Percentiles rank a stretch among this genome's conserved stretches.
Evolutionary conservation across 2,888 invertebrate species (phyloP).

Genomic region (Helobdella robusta): DNA sequence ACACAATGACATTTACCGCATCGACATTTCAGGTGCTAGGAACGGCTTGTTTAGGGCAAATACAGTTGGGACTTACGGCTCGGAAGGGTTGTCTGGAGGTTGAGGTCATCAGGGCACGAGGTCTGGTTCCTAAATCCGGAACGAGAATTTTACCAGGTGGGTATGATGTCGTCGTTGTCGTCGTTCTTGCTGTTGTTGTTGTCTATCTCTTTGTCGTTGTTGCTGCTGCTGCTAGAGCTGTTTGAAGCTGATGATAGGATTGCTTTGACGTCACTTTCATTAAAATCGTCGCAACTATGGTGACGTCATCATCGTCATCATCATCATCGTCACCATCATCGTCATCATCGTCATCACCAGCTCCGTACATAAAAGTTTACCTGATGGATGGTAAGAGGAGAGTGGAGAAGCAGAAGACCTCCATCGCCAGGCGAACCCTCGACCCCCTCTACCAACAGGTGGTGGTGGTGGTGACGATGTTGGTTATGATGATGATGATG

Average conservation of each 20-base stretch:
- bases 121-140: constrained; percentile 71
- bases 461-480: too few relatives aligned
- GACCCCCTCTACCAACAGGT: constrained; percentile 96
- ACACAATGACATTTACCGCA: too few relatives aligned
- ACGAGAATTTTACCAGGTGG: constrained; percentile 58
- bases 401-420: constrained; percentile 93
- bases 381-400: constrained; percentile 93
- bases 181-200: too few relatives aligned
- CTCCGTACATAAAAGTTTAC: constrained; percentile 97
- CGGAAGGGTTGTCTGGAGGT: constrained; percentile 91
- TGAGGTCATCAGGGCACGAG: constrained; percentile 92
- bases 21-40: constrained; percentile 94
- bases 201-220: too few relatives aligned
- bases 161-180: too few relatives aligned
- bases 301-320: constrained; percentile 14
- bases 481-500: too few relatives aligned
- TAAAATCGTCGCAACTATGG: too few relatives aligned
- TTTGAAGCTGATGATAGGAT: too few relatives aligned
- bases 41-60: constrained; percentile 88
- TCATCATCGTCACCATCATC: constrained; percentile 18
- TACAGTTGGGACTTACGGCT: constrained; percentile 86
- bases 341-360: constrained; percentile 50
- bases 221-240: too few relatives aligned
- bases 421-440: constrained; percentile 79
- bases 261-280: too few relatives aligned